phyloP scores from a whole-genome alignment of 2,797 vertebrate species.

The Hoplostethus mediterraneus region DNA sequence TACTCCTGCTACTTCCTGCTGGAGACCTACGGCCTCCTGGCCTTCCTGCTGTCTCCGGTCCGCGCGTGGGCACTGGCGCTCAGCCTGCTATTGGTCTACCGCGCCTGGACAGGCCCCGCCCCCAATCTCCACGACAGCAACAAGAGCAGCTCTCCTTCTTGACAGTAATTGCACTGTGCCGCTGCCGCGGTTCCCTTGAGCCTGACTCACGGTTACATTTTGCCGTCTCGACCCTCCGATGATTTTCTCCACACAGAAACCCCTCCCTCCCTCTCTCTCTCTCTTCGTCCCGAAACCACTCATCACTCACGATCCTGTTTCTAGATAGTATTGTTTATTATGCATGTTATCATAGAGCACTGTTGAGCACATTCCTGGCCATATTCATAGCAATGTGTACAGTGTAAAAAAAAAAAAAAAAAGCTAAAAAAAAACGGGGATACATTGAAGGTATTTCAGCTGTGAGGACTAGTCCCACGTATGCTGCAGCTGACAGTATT shows the following conservation, averaged over 20 bases:
- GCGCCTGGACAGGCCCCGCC: conserved; percentile 87
- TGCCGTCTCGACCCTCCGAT: conserved; percentile 47
- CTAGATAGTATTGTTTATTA: conserved; percentile 71
- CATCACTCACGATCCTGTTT: conserved; percentile 58
- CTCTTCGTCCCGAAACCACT: conserved; percentile 51
- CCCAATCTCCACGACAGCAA: conserved; percentile 65
- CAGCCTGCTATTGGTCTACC: conserved; percentile 85
- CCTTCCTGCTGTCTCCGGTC: conserved; percentile 93
- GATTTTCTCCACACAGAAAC: conserved; percentile 15
- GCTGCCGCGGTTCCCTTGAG: conserved; percentile 22
- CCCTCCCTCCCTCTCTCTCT: conserved; percentile 5
- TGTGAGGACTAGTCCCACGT: conserved; percentile 27
- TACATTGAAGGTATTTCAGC: conserved; percentile 31
- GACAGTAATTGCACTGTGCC: conserved; percentile 73
- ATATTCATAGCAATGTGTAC: conserved; percentile 63
- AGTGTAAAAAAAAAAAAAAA: conserved; percentile 35
- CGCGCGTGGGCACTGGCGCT: conserved; percentile 90
- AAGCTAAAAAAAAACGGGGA: conserved; percentile 28
- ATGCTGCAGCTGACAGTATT: conserved; percentile 23
- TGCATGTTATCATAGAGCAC: conserved; percentile 79
- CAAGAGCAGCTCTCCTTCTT: conserved; percentile 75
- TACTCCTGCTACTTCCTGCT: conserved; percentile 93
- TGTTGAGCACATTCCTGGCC: conserved; percentile 65
- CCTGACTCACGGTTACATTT: conserved; percentile 71
- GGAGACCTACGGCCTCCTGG: conserved; percentile 89